Evolutionary conservation across 2,797 vertebrate genomes (phyloP).

Genomic region (Hydrocynus forskahlii): DNA sequence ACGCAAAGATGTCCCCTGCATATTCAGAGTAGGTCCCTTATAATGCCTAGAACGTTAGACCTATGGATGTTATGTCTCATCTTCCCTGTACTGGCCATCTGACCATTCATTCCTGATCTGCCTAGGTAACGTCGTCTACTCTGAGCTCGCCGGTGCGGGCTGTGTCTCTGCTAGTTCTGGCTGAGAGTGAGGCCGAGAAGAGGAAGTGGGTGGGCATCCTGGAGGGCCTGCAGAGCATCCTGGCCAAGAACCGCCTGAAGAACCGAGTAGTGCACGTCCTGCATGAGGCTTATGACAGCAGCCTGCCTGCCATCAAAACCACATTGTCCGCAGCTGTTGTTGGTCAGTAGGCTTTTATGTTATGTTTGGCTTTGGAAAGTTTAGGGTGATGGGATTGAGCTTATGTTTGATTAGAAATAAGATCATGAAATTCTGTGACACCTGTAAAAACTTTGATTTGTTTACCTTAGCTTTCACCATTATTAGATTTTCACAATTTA

Average conservation of each 20-base stretch:
- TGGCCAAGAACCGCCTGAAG: slow-evolving; percentile 89
- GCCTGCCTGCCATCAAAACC: slow-evolving; percentile 91
- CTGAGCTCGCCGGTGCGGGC: slow-evolving; percentile 85
- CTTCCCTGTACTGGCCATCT: background rate
- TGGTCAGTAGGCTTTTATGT: slow-evolving; percentile 73
- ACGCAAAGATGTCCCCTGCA: slow-evolving; percentile 94
- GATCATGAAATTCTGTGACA: background rate
- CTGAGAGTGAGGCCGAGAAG: slow-evolving; percentile 94
- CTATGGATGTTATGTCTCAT: background rate
- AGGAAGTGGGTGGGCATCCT: slow-evolving; percentile 95
- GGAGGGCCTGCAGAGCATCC: slow-evolving; percentile 90
- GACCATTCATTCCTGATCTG: background rate
- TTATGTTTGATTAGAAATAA: background rate
- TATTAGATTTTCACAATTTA: background rate
- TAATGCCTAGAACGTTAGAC: background rate
- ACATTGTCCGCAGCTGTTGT: slow-evolving; percentile 87
- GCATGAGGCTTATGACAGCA: slow-evolving; percentile 94
- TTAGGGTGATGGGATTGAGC: background rate
- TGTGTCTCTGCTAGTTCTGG: slow-evolving; percentile 90
- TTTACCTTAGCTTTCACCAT: background rate
- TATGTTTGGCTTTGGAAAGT: background rate
- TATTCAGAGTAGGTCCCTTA: slow-evolving; percentile 83
- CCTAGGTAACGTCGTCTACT: slow-evolving; percentile 90
- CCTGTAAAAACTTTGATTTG: slow-evolving; percentile 4
- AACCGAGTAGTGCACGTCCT: slow-evolving; percentile 86